Percentiles rank a stretch among this genome's conserved stretches.
Evolutionary conservation across 2,888 invertebrate genomes (phyloP).

Genomic region (Acleris holmiana): DNA sequence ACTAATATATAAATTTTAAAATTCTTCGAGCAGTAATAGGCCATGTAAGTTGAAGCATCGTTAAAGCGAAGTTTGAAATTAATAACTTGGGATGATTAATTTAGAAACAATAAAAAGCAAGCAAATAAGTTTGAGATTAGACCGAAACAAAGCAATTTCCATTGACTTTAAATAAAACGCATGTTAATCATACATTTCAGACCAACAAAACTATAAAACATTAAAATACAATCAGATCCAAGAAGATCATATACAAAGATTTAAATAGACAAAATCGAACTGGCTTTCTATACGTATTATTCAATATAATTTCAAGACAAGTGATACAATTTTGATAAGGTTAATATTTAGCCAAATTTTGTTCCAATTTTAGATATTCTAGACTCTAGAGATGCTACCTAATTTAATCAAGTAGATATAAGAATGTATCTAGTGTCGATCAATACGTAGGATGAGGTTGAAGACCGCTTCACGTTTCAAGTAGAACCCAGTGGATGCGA

Average conservation of each 20-base stretch:
- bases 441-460: conserved; percentile 25
- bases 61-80: conserved; percentile 29
- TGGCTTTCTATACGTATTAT: conserved; percentile 10
- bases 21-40: conserved; percentile 28
- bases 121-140: conserved; percentile 53
- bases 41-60: conserved; percentile 29
- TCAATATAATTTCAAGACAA: conserved; percentile 4
- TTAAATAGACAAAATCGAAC: conserved; percentile 1
- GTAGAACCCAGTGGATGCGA: conserved; percentile 57
- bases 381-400: conserved; percentile 35
- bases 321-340: conserved; percentile 26
- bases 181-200: no score
- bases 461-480: conserved; percentile 35
- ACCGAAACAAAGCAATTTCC: conserved; percentile 22
- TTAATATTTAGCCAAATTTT: conserved; percentile 22
- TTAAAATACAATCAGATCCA: not conserved
- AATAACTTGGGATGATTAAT: not conserved
- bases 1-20: conserved; percentile 40
- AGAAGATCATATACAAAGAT: not conserved
- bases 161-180: not conserved
- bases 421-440: conserved; percentile 29
- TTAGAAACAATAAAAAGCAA: conserved; percentile 54
- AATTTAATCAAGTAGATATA: conserved; percentile 35
- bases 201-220: not conserved
- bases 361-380: conserved; percentile 27